Percentiles rank a stretch among this genome's conserved stretches.
Evolutionary conservation across 37 sponge, comb jelly and placozoan genomes (phyloP).

Genomic region (Oscarella lobularis): DNA sequence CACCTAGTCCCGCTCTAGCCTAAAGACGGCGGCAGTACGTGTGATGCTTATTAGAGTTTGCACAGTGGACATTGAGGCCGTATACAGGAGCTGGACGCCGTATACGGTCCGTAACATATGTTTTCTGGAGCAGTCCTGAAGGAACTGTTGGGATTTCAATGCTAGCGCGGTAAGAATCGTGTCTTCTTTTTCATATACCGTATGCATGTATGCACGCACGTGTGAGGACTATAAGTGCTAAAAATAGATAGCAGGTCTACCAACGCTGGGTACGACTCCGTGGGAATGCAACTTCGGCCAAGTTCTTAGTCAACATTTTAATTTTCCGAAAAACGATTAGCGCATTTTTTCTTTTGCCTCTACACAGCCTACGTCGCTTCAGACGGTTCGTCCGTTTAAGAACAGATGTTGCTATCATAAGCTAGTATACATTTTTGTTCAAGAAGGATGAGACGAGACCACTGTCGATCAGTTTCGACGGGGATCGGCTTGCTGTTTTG

Average conservation of each 20-base stretch:
- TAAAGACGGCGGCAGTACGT: neutral
- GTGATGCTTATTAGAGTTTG: neutral
- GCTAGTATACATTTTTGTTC: neutral
- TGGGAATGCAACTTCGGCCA: slow-evolving; percentile 1
- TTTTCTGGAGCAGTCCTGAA: slow-evolving; percentile 23
- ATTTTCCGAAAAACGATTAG: too few species aligned
- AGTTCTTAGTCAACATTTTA: too few species aligned
- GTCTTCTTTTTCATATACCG: neutral
- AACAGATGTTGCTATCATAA: neutral
- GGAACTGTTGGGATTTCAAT: neutral
- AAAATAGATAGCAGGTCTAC: too few species aligned
- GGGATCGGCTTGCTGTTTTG: slow-evolving; percentile 15
- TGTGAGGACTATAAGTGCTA: too few species aligned
- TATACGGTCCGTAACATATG: slow-evolving; percentile 36
- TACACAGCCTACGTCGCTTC: neutral
- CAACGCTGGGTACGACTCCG: neutral
- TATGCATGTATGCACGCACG: neutral
- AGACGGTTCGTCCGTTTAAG: neutral
- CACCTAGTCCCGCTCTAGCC: neutral
- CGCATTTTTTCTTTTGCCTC: too few species aligned
- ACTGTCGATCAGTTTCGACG: slow-evolving; percentile 17
- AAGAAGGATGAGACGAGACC: neutral
- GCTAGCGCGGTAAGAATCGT: neutral
- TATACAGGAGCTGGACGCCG: neutral
- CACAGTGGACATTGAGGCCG: neutral